phyloP scores from a whole-genome alignment of 2,888 invertebrate genomes.

The Dromius quadrimaculatus region DNA sequence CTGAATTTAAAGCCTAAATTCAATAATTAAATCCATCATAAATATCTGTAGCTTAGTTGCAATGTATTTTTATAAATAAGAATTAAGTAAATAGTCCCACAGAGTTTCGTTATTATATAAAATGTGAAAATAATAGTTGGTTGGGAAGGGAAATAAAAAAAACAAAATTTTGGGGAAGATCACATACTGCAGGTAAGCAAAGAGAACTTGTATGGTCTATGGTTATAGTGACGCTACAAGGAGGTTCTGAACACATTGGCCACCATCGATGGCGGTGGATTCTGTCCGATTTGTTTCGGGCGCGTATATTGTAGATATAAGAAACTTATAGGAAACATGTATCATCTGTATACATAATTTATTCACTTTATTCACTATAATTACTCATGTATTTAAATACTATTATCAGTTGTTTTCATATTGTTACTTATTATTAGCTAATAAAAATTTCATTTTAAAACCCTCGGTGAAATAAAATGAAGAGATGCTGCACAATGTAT shows the following conservation, averaged over 20 bases:
- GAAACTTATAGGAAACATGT: slow-evolving; percentile 53
- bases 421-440: slow-evolving; percentile 55
- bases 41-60: too few relatives aligned
- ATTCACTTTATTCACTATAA: slow-evolving; percentile 59
- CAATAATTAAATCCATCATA: too few relatives aligned
- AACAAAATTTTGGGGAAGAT: too few relatives aligned
- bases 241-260: slow-evolving; percentile 52
- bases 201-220: slow-evolving; percentile 40
- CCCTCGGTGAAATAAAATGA: slow-evolving; percentile 49
- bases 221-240: slow-evolving; percentile 45
- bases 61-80: too few relatives aligned
- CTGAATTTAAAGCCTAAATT: too few relatives aligned
- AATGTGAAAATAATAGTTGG: too few relatives aligned
- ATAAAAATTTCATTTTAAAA: slow-evolving; percentile 50
- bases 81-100: too few relatives aligned
- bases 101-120: too few relatives aligned
- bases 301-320: slow-evolving; percentile 44
- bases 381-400: slow-evolving; percentile 65
- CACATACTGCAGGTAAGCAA: slow-evolving; percentile 49
- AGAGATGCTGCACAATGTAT: slow-evolving; percentile 41
- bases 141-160: too few relatives aligned
- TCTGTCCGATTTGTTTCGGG: slow-evolving; percentile 28
- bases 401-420: slow-evolving; percentile 65
- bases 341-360: slow-evolving; percentile 51
- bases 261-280: slow-evolving; percentile 49